phyloP scores from a whole-genome alignment of 2,797 vertebrate species.

The Myotis vivesi region DNA sequence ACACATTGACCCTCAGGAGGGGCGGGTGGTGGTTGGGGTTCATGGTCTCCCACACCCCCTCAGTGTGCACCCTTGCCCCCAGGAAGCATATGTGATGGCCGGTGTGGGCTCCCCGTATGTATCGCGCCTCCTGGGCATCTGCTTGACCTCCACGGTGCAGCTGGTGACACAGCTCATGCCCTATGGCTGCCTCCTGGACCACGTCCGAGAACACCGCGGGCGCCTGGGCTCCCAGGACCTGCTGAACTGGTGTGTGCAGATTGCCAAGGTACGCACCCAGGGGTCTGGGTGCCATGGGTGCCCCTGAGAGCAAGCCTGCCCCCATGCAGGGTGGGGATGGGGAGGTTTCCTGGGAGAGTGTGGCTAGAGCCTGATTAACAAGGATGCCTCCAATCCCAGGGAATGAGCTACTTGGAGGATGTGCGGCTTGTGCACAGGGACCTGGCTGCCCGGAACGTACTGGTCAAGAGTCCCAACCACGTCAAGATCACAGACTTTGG shows the following conservation, averaged over 20 bases:
- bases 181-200: constrained; percentile 97
- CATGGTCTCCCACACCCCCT: neutral
- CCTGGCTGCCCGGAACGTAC: constrained; percentile 94
- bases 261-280: constrained; percentile 91
- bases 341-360: neutral
- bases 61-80: neutral
- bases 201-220: constrained; percentile 96
- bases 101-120: constrained; percentile 95
- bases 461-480: constrained; percentile 96
- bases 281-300: neutral
- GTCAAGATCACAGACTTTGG: constrained; percentile 99
- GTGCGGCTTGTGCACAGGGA: constrained; percentile 96
- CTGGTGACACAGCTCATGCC: constrained; percentile 99
- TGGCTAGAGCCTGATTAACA: neutral
- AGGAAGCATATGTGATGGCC: constrained; percentile 99
- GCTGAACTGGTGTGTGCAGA: constrained; percentile 99
- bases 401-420: constrained; percentile 97
- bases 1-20: neutral
- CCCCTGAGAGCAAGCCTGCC: neutral
- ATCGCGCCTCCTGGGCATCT: constrained; percentile 96
- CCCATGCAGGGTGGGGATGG: neutral
- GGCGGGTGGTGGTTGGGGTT: neutral
- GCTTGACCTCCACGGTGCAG: constrained; percentile 97
- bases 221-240: constrained; percentile 94
- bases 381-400: constrained; percentile 81